Base-by-base conservation (phyloP, 1,140 invertebrate species). In the Micrasema minimum region DNA sequence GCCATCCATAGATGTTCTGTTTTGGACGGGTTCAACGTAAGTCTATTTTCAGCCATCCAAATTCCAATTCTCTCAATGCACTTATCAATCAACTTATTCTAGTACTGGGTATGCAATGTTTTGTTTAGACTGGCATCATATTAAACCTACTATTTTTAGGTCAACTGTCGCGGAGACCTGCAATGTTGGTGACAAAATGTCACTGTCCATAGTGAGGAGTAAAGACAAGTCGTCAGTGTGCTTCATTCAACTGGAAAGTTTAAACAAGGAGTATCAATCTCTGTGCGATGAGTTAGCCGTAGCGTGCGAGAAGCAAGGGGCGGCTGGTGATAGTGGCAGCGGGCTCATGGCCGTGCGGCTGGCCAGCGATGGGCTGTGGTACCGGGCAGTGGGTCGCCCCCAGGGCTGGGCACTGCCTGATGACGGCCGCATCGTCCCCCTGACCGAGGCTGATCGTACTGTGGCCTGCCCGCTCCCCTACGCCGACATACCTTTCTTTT, bases 371-470 rank as follows among this genome's bases (percentile, higher is more conserved):
- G 22, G 26, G 10, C n/a, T 11, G 5, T 55, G 51, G 51, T 55
- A 31, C 23, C 51, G 51, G 1, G 51, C 51, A 1, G 51, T 55
- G 23, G n/a, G 12, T n/a, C 51, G 26, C n/a, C 10, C 22, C n/a
- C 51, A n/a, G 51, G 26, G 51, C n/a, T 55, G 51, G 51, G 51
- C 51, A 12, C 51, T 55, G 11, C 11, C 26, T 14, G 51, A 55
- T 31, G 26, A 55, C n/a, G 51, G 51, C 10, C 26, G 23, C 26
- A 5, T 16, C 3, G 51, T 55, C 20, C 22, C 51, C 3, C 26
- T 23, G 10, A 6, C 11, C 11, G 12, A 37, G 0, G 14, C 26
- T 12, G 11, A 31, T 12, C 4, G 26, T n/a, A 10, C 16, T 6
- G 22, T 55, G 26, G 14, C 12, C 12, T 55, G 51, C 51, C 51